Evolutionary conservation across 2,113 vertebrate genomes (phyloP).

Genomic region (Anoura caudifer): DNA sequence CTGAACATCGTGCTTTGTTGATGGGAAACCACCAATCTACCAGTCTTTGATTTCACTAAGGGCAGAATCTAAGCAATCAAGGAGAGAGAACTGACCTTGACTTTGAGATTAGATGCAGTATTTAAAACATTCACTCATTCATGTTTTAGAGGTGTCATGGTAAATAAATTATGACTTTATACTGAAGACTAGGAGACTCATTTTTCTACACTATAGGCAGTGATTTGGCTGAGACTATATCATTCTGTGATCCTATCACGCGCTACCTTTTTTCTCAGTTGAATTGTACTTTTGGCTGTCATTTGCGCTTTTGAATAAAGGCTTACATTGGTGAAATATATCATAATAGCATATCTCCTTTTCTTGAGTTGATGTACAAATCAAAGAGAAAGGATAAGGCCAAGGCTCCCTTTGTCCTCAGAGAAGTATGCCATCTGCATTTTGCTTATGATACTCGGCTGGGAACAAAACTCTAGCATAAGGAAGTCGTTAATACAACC

Average conservation of each 20-base stretch:
- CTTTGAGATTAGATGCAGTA: conserved; percentile 79
- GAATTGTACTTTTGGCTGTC: conserved; percentile 82
- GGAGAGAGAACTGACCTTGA: conserved; percentile 80
- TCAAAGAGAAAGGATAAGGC: conserved; percentile 78
- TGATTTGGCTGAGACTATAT: conserved; percentile 82
- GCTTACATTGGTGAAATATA: conserved; percentile 77
- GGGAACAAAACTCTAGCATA: conserved; percentile 83
- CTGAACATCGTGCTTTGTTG: background rate
- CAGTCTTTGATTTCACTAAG: conserved; percentile 31
- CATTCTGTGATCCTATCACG: conserved; percentile 78
- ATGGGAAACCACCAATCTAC: background rate
- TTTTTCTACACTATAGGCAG: conserved; percentile 83
- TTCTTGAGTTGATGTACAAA: conserved; percentile 75
- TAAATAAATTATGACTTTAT: conserved; percentile 89
- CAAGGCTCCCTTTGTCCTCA: conserved; percentile 79
- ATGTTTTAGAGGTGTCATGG: conserved; percentile 85
- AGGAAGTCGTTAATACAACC: conserved; percentile 82
- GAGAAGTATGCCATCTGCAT: conserved; percentile 82
- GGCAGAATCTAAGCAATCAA: conserved; percentile 48
- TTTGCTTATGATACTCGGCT: conserved; percentile 79
- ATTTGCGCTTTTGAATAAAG: conserved; percentile 83
- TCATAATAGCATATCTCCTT: conserved; percentile 76
- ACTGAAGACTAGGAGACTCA: conserved; percentile 80
- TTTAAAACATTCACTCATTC: conserved; percentile 84
- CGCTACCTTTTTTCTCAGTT: conserved; percentile 82